phyloP scores from a whole-genome alignment of 2,888 invertebrate genomes.

The Drosophila falleni region DNA sequence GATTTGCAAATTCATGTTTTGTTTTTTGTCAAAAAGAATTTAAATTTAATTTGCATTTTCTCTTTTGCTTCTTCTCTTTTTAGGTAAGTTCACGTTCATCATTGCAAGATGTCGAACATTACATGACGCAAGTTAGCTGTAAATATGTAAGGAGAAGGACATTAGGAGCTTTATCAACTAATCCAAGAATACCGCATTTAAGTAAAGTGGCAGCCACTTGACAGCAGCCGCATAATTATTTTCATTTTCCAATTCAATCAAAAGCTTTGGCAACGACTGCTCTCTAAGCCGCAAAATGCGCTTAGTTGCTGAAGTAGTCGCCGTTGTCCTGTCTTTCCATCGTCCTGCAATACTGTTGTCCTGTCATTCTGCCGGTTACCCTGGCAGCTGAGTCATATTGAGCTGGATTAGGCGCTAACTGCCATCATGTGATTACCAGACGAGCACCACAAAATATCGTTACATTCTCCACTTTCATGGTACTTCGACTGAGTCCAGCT shows the following conservation, averaged over 20 bases:
- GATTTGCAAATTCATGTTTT: constrained; percentile 43
- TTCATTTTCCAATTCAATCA: constrained; percentile 74
- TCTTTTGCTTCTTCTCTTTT: constrained; percentile 50
- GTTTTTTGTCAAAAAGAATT: constrained; percentile 52
- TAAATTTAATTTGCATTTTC: constrained; percentile 61
- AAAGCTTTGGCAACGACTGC: constrained; percentile 46
- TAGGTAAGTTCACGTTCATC: constrained; percentile 64
- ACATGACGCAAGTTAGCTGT: constrained; percentile 36
- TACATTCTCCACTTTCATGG: constrained; percentile 13
- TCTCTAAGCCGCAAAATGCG: constrained; percentile 53
- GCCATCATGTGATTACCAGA: constrained; percentile 66
- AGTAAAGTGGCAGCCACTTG: constrained; percentile 54
- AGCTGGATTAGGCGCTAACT: constrained; percentile 78
- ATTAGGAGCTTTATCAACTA: constrained; percentile 17
- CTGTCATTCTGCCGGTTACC: constrained; percentile 22
- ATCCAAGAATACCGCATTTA: constrained; percentile 22
- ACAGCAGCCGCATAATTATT: constrained; percentile 70
- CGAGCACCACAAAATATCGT: constrained; percentile 51
- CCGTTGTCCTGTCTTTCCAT: constrained; percentile 2
- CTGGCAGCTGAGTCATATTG: constrained; percentile 67
- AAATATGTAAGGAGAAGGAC: constrained; percentile 17
- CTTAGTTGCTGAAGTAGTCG: constrained; percentile 30
- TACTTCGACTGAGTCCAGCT: constrained; percentile 7
- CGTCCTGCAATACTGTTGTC: neutral
- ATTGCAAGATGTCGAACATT: constrained; percentile 6